These are phyloP conservation scores for Apocheima hispidaria DNA, from an alignment of 2,888 invertebrate species.

Conservation along the genomic window DNA sequence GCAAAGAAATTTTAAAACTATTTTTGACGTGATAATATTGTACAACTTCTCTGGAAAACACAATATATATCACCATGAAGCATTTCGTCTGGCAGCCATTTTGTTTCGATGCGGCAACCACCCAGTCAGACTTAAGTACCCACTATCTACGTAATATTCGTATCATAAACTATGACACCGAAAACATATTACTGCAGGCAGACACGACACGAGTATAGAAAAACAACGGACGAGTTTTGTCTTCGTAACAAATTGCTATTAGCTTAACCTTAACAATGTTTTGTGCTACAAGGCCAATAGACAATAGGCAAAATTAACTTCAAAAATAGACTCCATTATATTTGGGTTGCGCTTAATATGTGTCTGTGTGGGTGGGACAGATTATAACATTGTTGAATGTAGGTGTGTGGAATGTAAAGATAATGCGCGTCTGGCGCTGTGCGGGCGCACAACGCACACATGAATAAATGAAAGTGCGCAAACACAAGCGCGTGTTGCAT, in stretches of 20 bases:
- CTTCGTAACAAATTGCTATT: slow-evolving; percentile 28
- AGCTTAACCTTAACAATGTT: slow-evolving; percentile 26
- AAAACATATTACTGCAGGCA: slow-evolving; percentile 16
- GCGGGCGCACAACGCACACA: slow-evolving; percentile 56
- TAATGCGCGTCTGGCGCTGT: slow-evolving; percentile 55
- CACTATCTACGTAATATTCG: slow-evolving; percentile 7
- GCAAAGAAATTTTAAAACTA: too few species aligned
- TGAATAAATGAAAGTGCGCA: slow-evolving; percentile 51
- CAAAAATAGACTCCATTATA: slow-evolving; percentile 41
- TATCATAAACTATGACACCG: slow-evolving; percentile 15
- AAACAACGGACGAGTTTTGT: slow-evolving; percentile 26
- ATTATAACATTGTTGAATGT: slow-evolving; percentile 45
- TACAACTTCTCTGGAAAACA: neutral
- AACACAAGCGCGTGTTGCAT: slow-evolving; percentile 38
- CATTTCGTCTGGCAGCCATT: slow-evolving; percentile 24
- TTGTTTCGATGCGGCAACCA: slow-evolving; percentile 25
- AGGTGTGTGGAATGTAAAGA: slow-evolving; percentile 56
- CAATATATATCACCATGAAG: slow-evolving; percentile 2
- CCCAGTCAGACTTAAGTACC: slow-evolving; percentile 14
- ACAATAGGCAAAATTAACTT: slow-evolving; percentile 36
- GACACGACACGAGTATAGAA: slow-evolving; percentile 13
- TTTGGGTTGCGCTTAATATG: slow-evolving; percentile 48
- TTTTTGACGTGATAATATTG: neutral
- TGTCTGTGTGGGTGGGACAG: slow-evolving; percentile 49
- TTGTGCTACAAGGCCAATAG: slow-evolving; percentile 31